A percentile compares a stretch with the other conserved stretches of the same genome.
These are phyloP conservation scores for Psococerastis gibbosa DNA, from an alignment of 2,888 invertebrate genomes.

Conservation along the genomic window DNA sequence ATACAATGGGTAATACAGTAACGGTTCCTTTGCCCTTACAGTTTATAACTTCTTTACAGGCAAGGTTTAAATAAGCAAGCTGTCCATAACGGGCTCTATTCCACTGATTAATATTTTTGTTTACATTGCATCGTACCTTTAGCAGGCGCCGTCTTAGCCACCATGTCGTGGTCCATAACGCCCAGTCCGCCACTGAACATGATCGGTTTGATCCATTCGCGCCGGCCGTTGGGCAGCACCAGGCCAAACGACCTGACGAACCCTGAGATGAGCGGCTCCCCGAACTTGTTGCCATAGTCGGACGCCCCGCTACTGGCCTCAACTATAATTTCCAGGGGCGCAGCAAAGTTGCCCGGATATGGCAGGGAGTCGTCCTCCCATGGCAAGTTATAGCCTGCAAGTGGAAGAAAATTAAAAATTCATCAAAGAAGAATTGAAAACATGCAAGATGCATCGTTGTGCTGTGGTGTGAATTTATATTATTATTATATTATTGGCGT, in stretches of 20 bases:
- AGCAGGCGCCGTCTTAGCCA: slow-evolving; percentile 53
- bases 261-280: slow-evolving; percentile 83
- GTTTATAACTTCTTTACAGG: too few species aligned
- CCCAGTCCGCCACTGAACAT: slow-evolving; percentile 98
- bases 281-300: slow-evolving; percentile 98
- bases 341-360: slow-evolving; percentile 82
- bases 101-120: too few species aligned
- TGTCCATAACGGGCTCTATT: too few species aligned
- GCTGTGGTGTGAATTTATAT: too few species aligned
- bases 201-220: slow-evolving; percentile 94
- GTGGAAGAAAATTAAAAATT: too few species aligned
- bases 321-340: slow-evolving; percentile 72
- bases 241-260: slow-evolving; percentile 84
- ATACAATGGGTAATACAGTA: too few species aligned
- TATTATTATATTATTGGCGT: too few species aligned
- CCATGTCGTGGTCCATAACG: slow-evolving; percentile 65
- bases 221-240: slow-evolving; percentile 42
- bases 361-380: slow-evolving; percentile 60
- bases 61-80: too few species aligned
- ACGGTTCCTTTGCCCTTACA: too few species aligned
- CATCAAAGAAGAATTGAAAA: too few species aligned
- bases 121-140: slow-evolving; percentile 33
- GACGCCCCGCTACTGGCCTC: slow-evolving; percentile 97
- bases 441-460: too few species aligned
- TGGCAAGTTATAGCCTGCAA: slow-evolving; percentile 55